Evolutionary conservation across 1,140 invertebrate species (phyloP), one percentile per base, ranked within the genome.

Genomic region (Papilio aristodemus): DNA sequence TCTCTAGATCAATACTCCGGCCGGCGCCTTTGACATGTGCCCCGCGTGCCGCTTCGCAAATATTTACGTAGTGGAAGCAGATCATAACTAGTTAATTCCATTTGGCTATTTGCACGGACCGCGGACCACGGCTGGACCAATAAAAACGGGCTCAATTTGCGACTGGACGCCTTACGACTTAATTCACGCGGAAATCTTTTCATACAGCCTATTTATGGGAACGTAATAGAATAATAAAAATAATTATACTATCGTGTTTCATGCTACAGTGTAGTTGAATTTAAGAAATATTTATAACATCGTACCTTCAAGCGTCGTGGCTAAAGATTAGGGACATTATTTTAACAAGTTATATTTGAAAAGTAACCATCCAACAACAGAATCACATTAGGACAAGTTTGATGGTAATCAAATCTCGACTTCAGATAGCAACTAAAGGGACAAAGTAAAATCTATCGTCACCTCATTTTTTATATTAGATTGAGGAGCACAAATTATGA

Each of bases 1-100:
- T 72, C 83, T 76, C 82, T 86, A 92, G 90, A 92, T 92, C 91
- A 92, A 92, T 92, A 91, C 89, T 84, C 81, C 78, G 84, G 86
- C 83, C 85, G 76, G 80, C 77, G 81, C 88, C 89, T 87, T 90
- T 90, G 88, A 89, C 88, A 91, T 89, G 88, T 89, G 81, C 85
- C 84, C 86, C 84, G 78, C 83, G 80, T 87, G 81, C 83, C 85
- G 76, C 80, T 86, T 85, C 74, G 87, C 90, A 91, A 91, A 91
- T 91, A 91, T 91, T 91, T 91, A 91, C 87, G 81, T 87, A 87
- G 86, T 80, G 86, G 86, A 85, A 85, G 84, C 86, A 84, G 87
- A 89, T 91, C 86, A 91, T 91, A 91, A 89, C 85, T 89, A 87
- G 87, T 88, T 89, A 87, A 86, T 88, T 87, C 84, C 76, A 85